A percentile compares a stretch with the other conserved stretches of the same genome.
Conservation (phyloP, 2,797 vertebrate species). For the Percopsis omiscomaycus region DNA sequence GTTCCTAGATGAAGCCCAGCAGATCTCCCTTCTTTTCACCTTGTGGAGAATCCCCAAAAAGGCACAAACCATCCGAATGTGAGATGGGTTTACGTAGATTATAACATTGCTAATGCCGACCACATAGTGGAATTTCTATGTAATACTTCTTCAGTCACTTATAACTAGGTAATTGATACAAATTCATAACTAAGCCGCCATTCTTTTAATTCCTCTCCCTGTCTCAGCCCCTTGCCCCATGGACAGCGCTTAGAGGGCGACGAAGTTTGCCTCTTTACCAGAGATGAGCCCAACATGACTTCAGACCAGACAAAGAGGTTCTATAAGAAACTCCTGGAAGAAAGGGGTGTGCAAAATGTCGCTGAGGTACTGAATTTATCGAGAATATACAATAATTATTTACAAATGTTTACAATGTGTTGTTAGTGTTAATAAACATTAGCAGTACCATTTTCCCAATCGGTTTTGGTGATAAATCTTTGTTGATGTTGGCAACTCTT, state of each 20-base stretch:
- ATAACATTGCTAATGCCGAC: too few relatives aligned
- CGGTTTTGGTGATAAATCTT: too few relatives aligned
- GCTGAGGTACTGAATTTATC: constrained; percentile 77
- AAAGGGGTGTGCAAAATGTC: constrained; percentile 78
- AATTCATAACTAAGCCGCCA: too few relatives aligned
- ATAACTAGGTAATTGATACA: too few relatives aligned
- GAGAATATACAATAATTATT: background rate
- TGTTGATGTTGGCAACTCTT: too few relatives aligned
- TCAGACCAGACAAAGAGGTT: constrained; percentile 86
- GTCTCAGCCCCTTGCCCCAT: constrained; percentile 83
- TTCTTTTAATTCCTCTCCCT: background rate
- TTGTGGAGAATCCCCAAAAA: constrained; percentile 83
- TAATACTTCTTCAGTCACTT: too few relatives aligned
- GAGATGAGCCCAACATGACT: constrained; percentile 88
- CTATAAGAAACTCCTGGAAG: constrained; percentile 84
- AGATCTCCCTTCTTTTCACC: constrained; percentile 80
- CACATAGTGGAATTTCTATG: too few relatives aligned
- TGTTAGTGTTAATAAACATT: too few relatives aligned
- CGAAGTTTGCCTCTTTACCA: constrained; percentile 94
- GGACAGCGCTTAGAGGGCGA: constrained; percentile 76
- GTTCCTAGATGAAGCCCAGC: constrained; percentile 75
- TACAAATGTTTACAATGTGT: background rate
- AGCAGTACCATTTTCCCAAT: too few relatives aligned
- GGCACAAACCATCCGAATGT: constrained; percentile 82
- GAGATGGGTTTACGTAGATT: constrained; percentile 31